phyloP scores from a whole-genome alignment of 2,888 invertebrate genomes.

The Brachypterus glaber region DNA sequence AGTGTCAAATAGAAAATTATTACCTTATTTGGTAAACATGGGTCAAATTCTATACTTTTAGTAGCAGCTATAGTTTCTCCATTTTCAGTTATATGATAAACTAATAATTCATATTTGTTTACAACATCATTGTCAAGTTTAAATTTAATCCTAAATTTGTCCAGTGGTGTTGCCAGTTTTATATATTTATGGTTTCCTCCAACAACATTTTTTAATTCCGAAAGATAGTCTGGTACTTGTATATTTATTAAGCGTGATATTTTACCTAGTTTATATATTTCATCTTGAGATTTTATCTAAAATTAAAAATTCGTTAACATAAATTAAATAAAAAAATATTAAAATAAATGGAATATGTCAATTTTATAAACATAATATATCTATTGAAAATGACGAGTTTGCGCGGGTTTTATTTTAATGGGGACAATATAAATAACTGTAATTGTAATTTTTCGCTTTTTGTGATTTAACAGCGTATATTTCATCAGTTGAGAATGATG shows the following conservation, averaged over 20 bases:
- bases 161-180: slow-evolving; percentile 21
- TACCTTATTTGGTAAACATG: slow-evolving; percentile 46
- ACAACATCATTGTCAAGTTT: slow-evolving; percentile 43
- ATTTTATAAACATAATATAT: not conserved
- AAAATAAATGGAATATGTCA: too few relatives aligned
- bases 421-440: too few relatives aligned
- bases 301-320: too few relatives aligned
- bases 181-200: slow-evolving; percentile 30
- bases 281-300: slow-evolving; percentile 35
- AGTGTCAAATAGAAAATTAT: slow-evolving; percentile 8
- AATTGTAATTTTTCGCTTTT: too few relatives aligned
- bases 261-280: slow-evolving; percentile 31
- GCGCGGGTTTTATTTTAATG: too few relatives aligned
- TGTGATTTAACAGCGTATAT: too few relatives aligned
- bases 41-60: slow-evolving; percentile 43
- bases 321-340: too few relatives aligned
- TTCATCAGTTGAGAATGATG: too few relatives aligned
- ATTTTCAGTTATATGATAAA: slow-evolving; percentile 46
- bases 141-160: slow-evolving; percentile 40
- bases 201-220: slow-evolving; percentile 29
- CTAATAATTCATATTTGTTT: slow-evolving; percentile 42
- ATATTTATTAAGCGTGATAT: slow-evolving; percentile 28
- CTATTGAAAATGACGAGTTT: not conserved
- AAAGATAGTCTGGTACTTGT: slow-evolving; percentile 22
- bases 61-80: slow-evolving; percentile 50